These are phyloP conservation scores for Poecilobothrus nobilitatus DNA, from an alignment of 2,888 invertebrate genomes.

Conservation along the genomic window DNA sequence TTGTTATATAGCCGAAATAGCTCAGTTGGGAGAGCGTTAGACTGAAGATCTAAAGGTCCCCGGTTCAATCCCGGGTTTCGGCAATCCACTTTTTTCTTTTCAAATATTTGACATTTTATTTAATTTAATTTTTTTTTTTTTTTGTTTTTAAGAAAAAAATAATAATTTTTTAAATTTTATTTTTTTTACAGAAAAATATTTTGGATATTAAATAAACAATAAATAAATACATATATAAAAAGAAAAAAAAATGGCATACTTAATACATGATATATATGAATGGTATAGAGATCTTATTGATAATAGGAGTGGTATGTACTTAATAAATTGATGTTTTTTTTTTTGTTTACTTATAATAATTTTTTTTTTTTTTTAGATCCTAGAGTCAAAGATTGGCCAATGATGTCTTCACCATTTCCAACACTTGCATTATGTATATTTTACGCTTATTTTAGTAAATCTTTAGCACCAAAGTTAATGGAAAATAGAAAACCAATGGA, in stretches of 20 bases:
- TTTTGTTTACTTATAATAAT: background rate
- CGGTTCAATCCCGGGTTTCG: slow-evolving; percentile 30
- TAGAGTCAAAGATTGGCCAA: slow-evolving; percentile 76
- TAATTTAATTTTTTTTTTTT: too few relatives aligned
- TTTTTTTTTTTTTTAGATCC: slow-evolving; percentile 56
- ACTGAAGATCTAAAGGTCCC: slow-evolving; percentile 31
- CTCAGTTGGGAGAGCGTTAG: slow-evolving; percentile 32
- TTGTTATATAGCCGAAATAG: slow-evolving; percentile 26
- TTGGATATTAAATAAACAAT: too few relatives aligned
- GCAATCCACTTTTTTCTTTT: slow-evolving; percentile 10
- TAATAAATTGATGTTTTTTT: background rate
- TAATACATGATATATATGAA: slow-evolving; percentile 42
- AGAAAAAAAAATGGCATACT: slow-evolving; percentile 32
- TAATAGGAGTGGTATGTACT: slow-evolving; percentile 58
- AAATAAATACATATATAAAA: background rate
- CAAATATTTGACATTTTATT: too few relatives aligned
- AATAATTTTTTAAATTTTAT: slow-evolving; percentile 17
- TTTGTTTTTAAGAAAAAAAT: too few relatives aligned
- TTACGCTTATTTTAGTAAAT: slow-evolving; percentile 76
- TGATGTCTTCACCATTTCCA: slow-evolving; percentile 84
- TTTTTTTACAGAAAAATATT: background rate
- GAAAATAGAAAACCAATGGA: slow-evolving; percentile 81
- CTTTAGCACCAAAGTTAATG: slow-evolving; percentile 79
- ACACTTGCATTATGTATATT: slow-evolving; percentile 72
- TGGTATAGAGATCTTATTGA: slow-evolving; percentile 66